Percentiles rank a stretch among this genome's conserved stretches.
Conservation (phyloP, 2,888 invertebrate species). For the Lithophane semibrunnea region DNA sequence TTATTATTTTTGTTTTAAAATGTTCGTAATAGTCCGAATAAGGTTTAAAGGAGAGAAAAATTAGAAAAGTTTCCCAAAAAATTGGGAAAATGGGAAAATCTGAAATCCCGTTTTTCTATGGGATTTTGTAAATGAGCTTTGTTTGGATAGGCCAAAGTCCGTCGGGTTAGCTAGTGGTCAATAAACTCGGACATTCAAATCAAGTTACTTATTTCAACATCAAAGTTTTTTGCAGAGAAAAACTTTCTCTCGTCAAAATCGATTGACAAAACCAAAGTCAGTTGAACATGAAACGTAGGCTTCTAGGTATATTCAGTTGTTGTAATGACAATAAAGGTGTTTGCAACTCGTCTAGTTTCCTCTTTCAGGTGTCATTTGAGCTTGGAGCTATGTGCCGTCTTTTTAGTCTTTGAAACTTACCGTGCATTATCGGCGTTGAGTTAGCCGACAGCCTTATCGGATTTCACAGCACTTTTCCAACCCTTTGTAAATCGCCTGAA, state of each 20-base stretch:
- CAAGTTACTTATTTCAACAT: conserved; percentile 17
- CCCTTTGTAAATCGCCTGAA: conserved; percentile 21
- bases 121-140: not conserved
- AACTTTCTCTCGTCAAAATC: conserved; percentile 37
- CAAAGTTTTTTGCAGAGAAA: not conserved
- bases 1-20: not conserved
- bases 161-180: not conserved
- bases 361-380: conserved; percentile 17
- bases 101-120: not conserved
- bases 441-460: conserved; percentile 26
- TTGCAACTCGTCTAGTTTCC: conserved; percentile 3
- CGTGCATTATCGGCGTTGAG: conserved; percentile 5
- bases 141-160: not conserved
- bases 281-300: conserved; percentile 4
- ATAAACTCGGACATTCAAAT: conserved; percentile 21
- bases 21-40: not conserved
- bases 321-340: conserved; percentile 11
- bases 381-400: not conserved
- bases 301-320: not conserved
- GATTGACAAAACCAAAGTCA: conserved; percentile 26
- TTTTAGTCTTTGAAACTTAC: conserved; percentile 8
- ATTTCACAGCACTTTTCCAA: conserved; percentile 34
- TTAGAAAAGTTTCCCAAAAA: not conserved
- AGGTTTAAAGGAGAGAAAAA: not conserved
- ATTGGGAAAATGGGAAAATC: not conserved